Evolutionary conservation across 2,113 vertebrate species (phyloP).

Genomic region (Garra rufa): DNA sequence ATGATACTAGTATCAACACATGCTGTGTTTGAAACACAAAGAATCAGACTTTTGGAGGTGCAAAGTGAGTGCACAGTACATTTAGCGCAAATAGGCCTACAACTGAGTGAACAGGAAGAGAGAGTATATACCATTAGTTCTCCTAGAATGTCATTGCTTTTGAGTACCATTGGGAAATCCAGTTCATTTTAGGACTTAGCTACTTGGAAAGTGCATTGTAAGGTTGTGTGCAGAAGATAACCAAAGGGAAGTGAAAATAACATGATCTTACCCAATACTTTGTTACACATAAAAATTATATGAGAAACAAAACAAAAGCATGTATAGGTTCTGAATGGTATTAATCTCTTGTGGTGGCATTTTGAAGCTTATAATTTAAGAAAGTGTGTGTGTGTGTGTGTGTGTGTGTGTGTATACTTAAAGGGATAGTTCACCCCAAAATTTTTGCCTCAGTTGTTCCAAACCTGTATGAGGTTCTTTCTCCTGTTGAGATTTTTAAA

Average conservation of each 20-base stretch:
- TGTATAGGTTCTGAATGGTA: no score
- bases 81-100: background rate
- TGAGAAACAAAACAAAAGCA: no score
- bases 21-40: background rate
- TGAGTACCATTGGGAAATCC: background rate
- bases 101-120: background rate
- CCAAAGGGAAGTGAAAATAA: background rate
- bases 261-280: background rate
- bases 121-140: background rate
- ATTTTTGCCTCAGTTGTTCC: no score
- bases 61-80: background rate
- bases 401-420: background rate
- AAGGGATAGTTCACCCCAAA: background rate
- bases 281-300: background rate
- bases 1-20: background rate
- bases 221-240: background rate
- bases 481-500: no score
- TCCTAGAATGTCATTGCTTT: background rate
- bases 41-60: background rate
- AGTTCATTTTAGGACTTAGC: background rate
- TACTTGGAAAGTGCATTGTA: background rate
- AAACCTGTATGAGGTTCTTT: no score
- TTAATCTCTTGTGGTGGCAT: no score
- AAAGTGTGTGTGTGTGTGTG: no score
- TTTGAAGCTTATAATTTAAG: no score